These are phyloP conservation scores for Chondrosia reniformis DNA, from an alignment of 37 sponge, comb jelly and placozoan genomes.

Conservation along the genomic window DNA sequence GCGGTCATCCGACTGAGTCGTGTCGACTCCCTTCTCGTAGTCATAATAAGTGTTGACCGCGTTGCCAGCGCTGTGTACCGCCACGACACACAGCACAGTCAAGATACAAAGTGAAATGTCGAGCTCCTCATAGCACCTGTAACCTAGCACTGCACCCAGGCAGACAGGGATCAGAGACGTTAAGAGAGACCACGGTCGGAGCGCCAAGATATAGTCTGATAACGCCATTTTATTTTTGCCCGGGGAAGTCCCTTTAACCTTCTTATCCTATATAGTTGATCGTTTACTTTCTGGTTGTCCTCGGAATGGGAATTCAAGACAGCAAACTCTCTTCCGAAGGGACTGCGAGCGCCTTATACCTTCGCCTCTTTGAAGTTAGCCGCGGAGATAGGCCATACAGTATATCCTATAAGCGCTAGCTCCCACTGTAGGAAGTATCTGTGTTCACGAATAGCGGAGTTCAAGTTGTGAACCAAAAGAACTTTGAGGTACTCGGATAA, in stretches of 20 bases:
- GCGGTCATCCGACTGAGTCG: conserved; percentile 26
- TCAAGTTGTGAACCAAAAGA: background rate
- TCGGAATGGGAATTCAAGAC: too few relatives aligned
- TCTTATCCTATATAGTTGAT: too few relatives aligned
- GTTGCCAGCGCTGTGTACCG: conserved; percentile 87
- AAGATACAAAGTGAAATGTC: conserved; percentile 23
- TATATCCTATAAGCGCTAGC: too few relatives aligned
- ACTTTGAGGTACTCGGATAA: background rate
- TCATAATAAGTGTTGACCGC: conserved; percentile 88
- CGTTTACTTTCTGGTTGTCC: too few relatives aligned
- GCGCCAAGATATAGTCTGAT: conserved; percentile 35
- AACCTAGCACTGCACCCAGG: conserved; percentile 69
- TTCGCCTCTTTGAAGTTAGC: background rate
- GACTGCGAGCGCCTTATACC: too few relatives aligned
- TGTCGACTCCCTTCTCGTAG: conserved; percentile 50
- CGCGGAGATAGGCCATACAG: background rate
- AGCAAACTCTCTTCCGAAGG: too few relatives aligned
- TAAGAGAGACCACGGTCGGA: conserved; percentile 75
- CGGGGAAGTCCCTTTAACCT: too few relatives aligned
- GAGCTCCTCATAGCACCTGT: conserved; percentile 30
- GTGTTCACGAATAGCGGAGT: background rate
- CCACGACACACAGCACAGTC: conserved; percentile 42
- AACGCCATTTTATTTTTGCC: conserved; percentile 7
- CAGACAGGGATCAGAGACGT: conserved; percentile 73
- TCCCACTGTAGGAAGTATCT: conserved; percentile 3